Evolutionary conservation across 30 jellyfish, hydroid and myxozoan genomes (phyloP), one percentile per base, ranked within the genome.

Genomic region (Clytia hemisphaerica): DNA sequence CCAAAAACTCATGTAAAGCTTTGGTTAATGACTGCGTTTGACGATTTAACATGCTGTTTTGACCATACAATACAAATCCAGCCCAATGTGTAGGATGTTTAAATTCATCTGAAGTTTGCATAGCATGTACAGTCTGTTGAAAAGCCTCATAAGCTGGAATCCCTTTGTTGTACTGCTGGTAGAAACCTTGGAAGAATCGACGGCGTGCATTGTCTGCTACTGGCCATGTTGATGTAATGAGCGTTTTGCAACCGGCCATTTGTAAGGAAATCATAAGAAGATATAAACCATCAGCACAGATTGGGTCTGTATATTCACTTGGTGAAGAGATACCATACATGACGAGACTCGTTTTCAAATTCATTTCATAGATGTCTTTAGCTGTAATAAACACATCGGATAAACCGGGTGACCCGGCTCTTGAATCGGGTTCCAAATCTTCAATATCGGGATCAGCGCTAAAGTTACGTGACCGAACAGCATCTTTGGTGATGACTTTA

Each of bases 61-160:
- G 45, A 6, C 98, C 98, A 55, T 50, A 73, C 51, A 89, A 38
- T 61, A 81, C 47, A 50, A 78, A 82, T 14, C 98, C 98, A 10
- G 93, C 94, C 98, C 98, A 89, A 42, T 76, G 75, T 3, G 92
- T 48, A 10, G 98, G 98, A 51, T 80, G 95, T 18, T 69, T 51
- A 30, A 60, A 80, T 0, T 72, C 93, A 1, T 64, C 40, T 6
- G 74, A 38, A 44, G 67, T 77, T 49, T 77, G 85, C 79, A 89
- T 59, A 2, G 55, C 68, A 36, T 46, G 28, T 21, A 89, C 57
- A 32, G 89, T 68, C n/a, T 81, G 75, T 4, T 71, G 79, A 48
- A 79, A 89, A 5, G 95, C 94, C 26, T 65, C 83, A 45, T 72
- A 45, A 0, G 73, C 76, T 19, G 79, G 63, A 12, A 40, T n/a